Base-by-base conservation (phyloP, 2,888 invertebrate species). In the Tromatobia lineatoria region DNA sequence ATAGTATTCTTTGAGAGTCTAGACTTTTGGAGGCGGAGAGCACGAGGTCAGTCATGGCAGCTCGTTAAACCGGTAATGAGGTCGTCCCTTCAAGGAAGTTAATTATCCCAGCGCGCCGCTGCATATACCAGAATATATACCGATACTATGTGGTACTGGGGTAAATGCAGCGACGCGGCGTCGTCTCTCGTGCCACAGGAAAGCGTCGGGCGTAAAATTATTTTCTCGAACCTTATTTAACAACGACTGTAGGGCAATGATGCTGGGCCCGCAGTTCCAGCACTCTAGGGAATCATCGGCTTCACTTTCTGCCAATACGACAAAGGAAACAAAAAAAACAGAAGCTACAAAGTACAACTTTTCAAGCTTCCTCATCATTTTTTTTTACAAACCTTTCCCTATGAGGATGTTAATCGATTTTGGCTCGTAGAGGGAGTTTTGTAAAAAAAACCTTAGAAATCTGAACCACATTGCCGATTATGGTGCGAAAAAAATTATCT, bases 11-110 rank as follows among this genome's bases (percentile, higher is more conserved):
- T 66, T 50, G 38, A 45, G 18, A 47, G 73, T 80, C 80, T 61
- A 42, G 74, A 75, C 57, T 15, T 20, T 25, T 70, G 66, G 52
- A 54, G 29, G 38, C 64, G 23, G 67, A 84, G 76, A 79, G 78
- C 79, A 45, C 61, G 75, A 75, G 85, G 85, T 85, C 85, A 76
- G 75, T 61, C 79, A 34, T 86, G 89, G 89, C 89, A 90, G 84
- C 88, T 91, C 90, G 89, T 90, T 90, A 91, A 89, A 81, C 77
- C 79, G 88, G 87, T 91, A 91, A 91, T 91, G 90, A 91, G 89
- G 87, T 91, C 90, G 89, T 89, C 86, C 29, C 29, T 29, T 85
- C 88, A 74, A 77, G 66, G 82, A 87, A 86, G 89, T 91, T 91
- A 91, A 91, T 91, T 91, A 91, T 90, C 86, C 86, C 86, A 80